A percentile compares a stretch with the other conserved stretches of the same genome.
Evolutionary conservation across 2,113 vertebrate genomes (phyloP).

Genomic region (Saiga tatarica): DNA sequence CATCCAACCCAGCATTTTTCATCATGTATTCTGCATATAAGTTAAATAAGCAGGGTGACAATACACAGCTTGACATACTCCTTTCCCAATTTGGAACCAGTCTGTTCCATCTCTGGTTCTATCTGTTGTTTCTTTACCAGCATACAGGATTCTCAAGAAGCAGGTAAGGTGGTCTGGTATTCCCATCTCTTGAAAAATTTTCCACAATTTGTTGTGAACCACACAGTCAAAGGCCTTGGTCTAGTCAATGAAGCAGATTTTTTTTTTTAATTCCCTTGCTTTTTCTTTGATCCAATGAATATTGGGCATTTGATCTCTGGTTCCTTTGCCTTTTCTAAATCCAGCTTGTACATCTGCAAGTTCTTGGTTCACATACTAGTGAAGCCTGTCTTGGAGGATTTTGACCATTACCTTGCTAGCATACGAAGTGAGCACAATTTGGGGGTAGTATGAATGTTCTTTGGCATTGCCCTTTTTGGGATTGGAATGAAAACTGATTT

Average conservation of each 20-base stretch:
- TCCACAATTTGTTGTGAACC: not conserved
- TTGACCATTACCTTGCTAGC: not conserved
- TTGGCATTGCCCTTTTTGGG: not conserved
- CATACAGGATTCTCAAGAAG: not conserved
- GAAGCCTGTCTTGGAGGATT: not conserved
- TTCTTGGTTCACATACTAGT: not conserved
- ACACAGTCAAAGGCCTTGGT: not conserved
- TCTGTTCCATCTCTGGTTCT: not conserved
- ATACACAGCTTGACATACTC: not conserved
- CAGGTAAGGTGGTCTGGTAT: not conserved
- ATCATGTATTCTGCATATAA: not conserved
- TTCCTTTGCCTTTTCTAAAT: not conserved
- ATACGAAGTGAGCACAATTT: not conserved
- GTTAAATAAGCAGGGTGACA: not conserved
- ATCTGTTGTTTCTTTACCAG: not conserved
- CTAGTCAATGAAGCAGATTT: not conserved
- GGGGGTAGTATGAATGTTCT: accelerated
- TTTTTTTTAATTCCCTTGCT: not conserved
- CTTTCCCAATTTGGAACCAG: not conserved
- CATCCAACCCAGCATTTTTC: not conserved
- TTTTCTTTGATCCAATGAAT: not conserved
- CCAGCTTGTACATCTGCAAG: not conserved
- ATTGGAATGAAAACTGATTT: not conserved
- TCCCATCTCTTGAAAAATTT: not conserved
- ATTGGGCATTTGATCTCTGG: not conserved